Conservation (phyloP, 2,113 vertebrate species). For the Cyanoramphus novaezelandiae region DNA sequence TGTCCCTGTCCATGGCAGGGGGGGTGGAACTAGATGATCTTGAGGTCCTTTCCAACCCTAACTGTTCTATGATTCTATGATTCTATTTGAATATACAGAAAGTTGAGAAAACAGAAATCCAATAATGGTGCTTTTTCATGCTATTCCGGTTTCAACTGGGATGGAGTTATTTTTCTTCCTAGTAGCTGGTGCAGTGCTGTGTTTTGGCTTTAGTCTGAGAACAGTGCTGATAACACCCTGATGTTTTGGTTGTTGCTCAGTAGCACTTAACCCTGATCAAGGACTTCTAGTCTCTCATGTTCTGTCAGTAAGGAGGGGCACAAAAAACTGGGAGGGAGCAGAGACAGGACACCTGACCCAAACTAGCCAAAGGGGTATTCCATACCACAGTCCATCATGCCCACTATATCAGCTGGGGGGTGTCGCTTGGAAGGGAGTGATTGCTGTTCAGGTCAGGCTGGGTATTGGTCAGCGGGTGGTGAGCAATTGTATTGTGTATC, state of each 20-base stretch:
- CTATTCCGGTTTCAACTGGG: neutral
- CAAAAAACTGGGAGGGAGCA: neutral
- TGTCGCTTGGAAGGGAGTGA: neutral
- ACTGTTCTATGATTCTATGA: too few relatives aligned
- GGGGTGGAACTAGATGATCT: too few relatives aligned
- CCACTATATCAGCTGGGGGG: neutral
- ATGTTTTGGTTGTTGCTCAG: neutral
- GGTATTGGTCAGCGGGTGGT: neutral
- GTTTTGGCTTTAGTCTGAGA: neutral
- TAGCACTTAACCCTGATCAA: neutral
- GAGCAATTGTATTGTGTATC: neutral
- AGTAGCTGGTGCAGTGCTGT: neutral
- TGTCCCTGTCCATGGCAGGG: too few relatives aligned
- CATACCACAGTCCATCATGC: neutral
- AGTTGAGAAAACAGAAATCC: neutral
- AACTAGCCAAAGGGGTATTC: neutral
- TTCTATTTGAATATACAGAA: neutral
- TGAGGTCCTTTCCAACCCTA: too few relatives aligned
- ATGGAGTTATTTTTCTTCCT: neutral
- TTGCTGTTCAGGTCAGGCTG: neutral
- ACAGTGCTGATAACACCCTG: neutral
- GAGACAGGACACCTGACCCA: neutral
- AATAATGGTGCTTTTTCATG: neutral
- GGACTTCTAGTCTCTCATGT: neutral
- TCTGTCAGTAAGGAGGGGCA: neutral